These are phyloP conservation scores for Brevipalpus yothersi DNA, from an alignment of 1,140 invertebrate genomes.

Conservation along the genomic window DNA sequence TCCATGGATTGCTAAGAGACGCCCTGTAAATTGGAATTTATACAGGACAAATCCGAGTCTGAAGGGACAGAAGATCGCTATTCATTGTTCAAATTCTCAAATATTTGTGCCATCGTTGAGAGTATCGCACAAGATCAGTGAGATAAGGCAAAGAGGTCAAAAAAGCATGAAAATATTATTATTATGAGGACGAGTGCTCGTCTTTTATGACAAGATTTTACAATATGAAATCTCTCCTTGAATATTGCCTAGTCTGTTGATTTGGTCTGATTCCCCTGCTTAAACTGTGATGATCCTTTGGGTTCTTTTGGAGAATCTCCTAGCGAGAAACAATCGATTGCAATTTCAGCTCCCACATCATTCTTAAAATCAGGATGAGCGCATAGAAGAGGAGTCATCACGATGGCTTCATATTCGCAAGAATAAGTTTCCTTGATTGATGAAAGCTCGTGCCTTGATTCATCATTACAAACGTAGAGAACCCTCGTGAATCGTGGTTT, in stretches of 20 bases:
- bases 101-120: too few relatives aligned
- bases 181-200: conserved; percentile 24
- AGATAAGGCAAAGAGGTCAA: too few relatives aligned
- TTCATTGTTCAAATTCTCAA: too few relatives aligned
- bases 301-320: conserved; percentile 45
- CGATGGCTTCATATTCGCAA: conserved; percentile 76
- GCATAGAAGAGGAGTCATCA: conserved; percentile 60
- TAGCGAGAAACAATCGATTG: conserved; percentile 50
- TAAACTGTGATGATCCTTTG: conserved; percentile 36
- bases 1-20: too few relatives aligned
- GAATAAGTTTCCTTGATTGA: conserved; percentile 75
- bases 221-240: too few relatives aligned
- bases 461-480: conserved; percentile 50
- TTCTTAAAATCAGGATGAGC: conserved; percentile 58
- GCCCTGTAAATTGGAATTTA: too few relatives aligned
- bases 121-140: too few relatives aligned
- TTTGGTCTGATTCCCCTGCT: conserved; percentile 17
- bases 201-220: too few relatives aligned
- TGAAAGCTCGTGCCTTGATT: conserved; percentile 50
- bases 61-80: too few relatives aligned
- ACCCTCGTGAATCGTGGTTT: conserved; percentile 51
- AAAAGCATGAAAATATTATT: conserved; percentile 24
- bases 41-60: too few relatives aligned
- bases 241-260: background rate
- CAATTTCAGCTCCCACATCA: conserved; percentile 26